Conservation (phyloP, 2,888 invertebrate species). For the Caenorhabditis uteleia region DNA sequence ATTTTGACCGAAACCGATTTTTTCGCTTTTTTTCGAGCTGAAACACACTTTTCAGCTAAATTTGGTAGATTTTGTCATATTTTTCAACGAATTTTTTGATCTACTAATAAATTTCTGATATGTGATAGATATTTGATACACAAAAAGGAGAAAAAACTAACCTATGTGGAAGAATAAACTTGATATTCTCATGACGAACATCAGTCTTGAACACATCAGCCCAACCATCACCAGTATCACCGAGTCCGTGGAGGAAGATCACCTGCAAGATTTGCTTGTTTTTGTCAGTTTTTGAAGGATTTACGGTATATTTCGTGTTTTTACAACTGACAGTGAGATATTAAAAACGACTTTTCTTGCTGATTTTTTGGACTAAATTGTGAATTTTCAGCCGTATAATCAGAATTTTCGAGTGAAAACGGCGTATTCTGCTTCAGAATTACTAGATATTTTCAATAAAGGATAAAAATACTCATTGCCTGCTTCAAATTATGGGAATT, state of each 20-base stretch:
- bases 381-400: no score
- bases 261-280: slow-evolving; percentile 42
- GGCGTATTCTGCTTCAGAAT: no score
- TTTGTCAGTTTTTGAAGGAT: neutral
- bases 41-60: neutral
- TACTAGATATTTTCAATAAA: no score
- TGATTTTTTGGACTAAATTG: no score
- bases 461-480: no score
- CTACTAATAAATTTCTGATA: no score
- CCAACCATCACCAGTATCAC: slow-evolving; percentile 69
- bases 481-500: no score
- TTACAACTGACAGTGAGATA: slow-evolving; percentile 10
- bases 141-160: slow-evolving; percentile 33
- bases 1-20: neutral
- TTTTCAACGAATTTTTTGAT: neutral
- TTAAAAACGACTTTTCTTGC: neutral
- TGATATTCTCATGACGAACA: slow-evolving; percentile 44
- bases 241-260: slow-evolving; percentile 68
- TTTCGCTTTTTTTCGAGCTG: neutral
- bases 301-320: slow-evolving; percentile 20
- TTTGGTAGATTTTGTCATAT: slow-evolving; percentile 1
- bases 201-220: slow-evolving; percentile 53
- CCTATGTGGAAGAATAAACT: slow-evolving; percentile 65
- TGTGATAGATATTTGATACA: neutral
- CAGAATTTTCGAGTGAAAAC: no score